phyloP scores from a whole-genome alignment of 2,888 invertebrate genomes.

The Apamea sordens region DNA sequence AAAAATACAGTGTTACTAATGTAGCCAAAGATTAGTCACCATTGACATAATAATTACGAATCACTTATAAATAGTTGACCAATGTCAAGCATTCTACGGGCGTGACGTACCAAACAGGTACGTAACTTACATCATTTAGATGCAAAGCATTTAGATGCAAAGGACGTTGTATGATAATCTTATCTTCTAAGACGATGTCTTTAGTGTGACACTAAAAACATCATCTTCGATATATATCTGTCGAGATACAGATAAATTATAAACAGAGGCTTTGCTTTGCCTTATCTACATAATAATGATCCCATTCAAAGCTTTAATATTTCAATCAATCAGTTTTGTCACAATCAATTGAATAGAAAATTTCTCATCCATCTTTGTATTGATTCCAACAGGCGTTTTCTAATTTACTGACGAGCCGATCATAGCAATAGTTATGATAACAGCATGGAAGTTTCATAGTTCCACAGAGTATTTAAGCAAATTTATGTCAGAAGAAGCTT shows the following conservation, averaged over 20 bases:
- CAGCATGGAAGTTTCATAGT: slow-evolving; percentile 1
- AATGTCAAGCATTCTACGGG: slow-evolving; percentile 47
- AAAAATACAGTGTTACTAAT: slow-evolving; percentile 16
- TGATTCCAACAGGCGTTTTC: no score
- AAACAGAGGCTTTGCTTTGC: background rate
- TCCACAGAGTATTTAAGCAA: slow-evolving; percentile 6
- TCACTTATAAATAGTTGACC: slow-evolving; percentile 56
- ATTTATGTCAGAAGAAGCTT: slow-evolving; percentile 35
- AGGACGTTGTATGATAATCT: slow-evolving; percentile 9
- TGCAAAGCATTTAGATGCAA: slow-evolving; percentile 12
- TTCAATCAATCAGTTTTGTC: background rate
- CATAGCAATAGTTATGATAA: background rate
- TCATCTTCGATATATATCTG: background rate
- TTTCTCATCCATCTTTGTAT: background rate
- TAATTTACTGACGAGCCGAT: background rate
- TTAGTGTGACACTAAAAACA: no score
- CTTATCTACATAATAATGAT: background rate
- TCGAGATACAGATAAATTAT: background rate
- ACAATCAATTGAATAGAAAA: slow-evolving; percentile 1
- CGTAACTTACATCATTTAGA: slow-evolving; percentile 17
- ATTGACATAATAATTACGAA: slow-evolving; percentile 62
- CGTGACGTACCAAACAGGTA: slow-evolving; percentile 22
- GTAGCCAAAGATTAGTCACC: slow-evolving; percentile 47
- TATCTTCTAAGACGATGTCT: background rate
- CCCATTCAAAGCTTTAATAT: background rate